Percentiles rank a stretch among this genome's conserved stretches.
These are phyloP conservation scores for Pseudopleuronectes americanus DNA, from an alignment of 2,797 vertebrate genomes.

Conservation along the genomic window DNA sequence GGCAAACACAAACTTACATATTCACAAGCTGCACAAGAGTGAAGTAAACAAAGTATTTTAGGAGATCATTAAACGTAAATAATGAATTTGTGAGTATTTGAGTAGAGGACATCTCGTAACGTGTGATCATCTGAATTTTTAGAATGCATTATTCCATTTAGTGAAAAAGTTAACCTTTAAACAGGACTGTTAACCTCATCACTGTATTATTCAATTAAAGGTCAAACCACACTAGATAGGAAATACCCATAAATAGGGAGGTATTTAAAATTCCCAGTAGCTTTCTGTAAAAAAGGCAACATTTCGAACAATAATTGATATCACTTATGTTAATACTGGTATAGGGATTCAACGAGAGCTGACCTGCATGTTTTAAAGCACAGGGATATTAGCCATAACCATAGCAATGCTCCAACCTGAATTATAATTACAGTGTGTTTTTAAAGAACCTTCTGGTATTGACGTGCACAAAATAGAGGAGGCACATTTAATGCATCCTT, in stretches of 20 bases:
- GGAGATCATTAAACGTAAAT: not conserved
- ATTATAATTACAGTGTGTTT: not conserved
- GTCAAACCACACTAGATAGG: not conserved
- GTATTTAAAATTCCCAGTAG: not conserved
- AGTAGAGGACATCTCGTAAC: not conserved
- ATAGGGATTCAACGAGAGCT: no score
- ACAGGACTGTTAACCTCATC: not conserved
- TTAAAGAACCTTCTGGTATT: not conserved
- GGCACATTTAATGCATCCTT: not conserved
- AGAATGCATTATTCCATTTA: not conserved
- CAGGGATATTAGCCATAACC: not conserved
- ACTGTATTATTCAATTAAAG: not conserved
- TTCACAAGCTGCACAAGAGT: not conserved
- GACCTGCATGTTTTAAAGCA: no score
- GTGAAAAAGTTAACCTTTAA: not conserved
- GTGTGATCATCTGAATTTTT: not conserved
- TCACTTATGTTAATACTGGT: slow-evolving; percentile 17
- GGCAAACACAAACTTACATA: not conserved
- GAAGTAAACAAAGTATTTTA: not conserved
- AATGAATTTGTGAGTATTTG: not conserved
- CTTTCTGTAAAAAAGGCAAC: not conserved
- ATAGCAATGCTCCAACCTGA: not conserved
- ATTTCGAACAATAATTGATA: not conserved
- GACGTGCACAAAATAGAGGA: not conserved
- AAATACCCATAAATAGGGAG: not conserved